Evolutionary conservation across 2,888 invertebrate species (phyloP).

Genomic region (Napeogenes sylphis): DNA sequence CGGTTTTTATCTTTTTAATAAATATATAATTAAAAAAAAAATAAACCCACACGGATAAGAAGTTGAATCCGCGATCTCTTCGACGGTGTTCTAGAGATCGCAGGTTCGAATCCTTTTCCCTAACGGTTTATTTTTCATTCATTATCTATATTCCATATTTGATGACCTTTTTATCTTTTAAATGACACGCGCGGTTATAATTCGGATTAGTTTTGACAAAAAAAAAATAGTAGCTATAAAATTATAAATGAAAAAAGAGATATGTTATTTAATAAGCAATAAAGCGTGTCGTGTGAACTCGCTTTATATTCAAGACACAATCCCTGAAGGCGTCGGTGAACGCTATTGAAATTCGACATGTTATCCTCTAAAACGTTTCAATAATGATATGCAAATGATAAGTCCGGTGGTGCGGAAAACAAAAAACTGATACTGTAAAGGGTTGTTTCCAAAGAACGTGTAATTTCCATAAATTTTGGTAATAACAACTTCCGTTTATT

Average conservation of each 20-base stretch:
- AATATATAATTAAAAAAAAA: too few species aligned
- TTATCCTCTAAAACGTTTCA: slow-evolving; percentile 63
- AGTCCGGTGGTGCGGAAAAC: slow-evolving; percentile 55
- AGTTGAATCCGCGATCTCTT: too few species aligned
- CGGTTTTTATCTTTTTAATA: too few species aligned
- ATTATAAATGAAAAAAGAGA: not conserved
- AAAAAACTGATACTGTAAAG: slow-evolving; percentile 56
- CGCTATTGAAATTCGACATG: slow-evolving; percentile 66
- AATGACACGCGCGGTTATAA: too few species aligned
- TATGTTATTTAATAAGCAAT: slow-evolving; percentile 8
- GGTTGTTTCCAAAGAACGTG: slow-evolving; percentile 58
- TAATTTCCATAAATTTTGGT: slow-evolving; percentile 73
- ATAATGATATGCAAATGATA: slow-evolving; percentile 72
- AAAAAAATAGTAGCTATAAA: too few species aligned
- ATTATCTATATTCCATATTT: too few species aligned
- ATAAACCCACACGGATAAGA: too few species aligned
- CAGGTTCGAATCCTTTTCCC: too few species aligned
- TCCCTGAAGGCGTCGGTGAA: slow-evolving; percentile 51
- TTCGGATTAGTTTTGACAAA: too few species aligned
- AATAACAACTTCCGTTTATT: slow-evolving; percentile 69
- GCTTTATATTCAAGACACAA: slow-evolving; percentile 57
- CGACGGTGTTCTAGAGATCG: too few species aligned
- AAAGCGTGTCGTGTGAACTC: slow-evolving; percentile 55
- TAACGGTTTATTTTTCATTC: too few species aligned
- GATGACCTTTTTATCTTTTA: too few species aligned